Base-by-base conservation (phyloP, 2,888 invertebrate genomes). In the Atethmia centrago region DNA sequence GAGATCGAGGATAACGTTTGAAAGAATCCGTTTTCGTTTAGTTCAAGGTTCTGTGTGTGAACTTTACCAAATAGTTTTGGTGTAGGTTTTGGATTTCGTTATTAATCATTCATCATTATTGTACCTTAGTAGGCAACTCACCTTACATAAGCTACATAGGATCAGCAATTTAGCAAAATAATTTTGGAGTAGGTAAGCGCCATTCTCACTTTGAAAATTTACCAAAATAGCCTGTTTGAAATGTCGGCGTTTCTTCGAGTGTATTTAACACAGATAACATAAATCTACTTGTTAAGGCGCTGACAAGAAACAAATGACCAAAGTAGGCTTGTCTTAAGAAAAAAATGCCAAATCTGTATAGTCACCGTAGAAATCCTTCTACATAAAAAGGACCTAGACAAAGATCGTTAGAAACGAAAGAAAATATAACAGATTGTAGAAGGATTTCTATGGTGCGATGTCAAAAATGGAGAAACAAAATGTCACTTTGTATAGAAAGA, bases 1-100 rank as follows among this genome's bases (percentile, higher is more conserved):
- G 61, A 83, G 84, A 84, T 77, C 51, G 28, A 47, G 76, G 85
- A 85, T 85, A 85, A 79, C 74, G 77, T 79, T 80, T 69, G 78
- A 68, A 71, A 64, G 31, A 62, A 65, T 70, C 74, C 49, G 28
- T 81, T 76, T 66, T 62, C 31, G 74, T 73, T 31, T 31, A 56
- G 59, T 74, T 82, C 66, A 74, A 74, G 62, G 68, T 31, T 82
- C 69, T 72, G 47, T 77, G 59, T 69, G 72, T 61, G 61, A 65
- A 65, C 28, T 71, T 40, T 10, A 21, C 19, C 12, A 19, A 53
- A 40, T 49, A 16, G 36, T 42, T 62, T 45, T 70, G 14, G 14
- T 49, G 40, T 31, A 25, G 25, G 53, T 25, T 53, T 25, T 14
- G 12, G 19, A 40, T n/a, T n/a, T n/a, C n/a, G n/a, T n/a, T n/a